phyloP scores from a whole-genome alignment of 2,888 invertebrate species.

The Mimumesa dahlbomi region DNA sequence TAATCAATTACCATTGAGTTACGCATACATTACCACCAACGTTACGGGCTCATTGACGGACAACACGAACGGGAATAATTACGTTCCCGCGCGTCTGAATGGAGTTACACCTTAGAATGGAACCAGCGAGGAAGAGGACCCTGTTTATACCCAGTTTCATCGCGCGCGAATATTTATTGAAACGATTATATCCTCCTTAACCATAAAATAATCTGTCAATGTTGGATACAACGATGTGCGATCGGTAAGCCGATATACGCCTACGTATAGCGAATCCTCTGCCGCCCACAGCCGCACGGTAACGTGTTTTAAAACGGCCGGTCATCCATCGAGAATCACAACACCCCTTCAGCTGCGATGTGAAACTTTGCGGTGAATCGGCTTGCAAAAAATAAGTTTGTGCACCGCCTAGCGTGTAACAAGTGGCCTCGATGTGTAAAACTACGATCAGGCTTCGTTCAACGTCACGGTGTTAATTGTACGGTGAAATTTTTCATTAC shows the following conservation, averaged over 20 bases:
- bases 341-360: not conserved
- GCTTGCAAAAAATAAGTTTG: too few species aligned
- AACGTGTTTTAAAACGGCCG: slow-evolving; percentile 16
- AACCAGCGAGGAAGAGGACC: slow-evolving; percentile 7
- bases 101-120: slow-evolving; percentile 1
- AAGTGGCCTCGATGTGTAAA: too few species aligned
- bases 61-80: slow-evolving; percentile 20
- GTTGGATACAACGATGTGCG: slow-evolving; percentile 29
- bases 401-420: too few species aligned
- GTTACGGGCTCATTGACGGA: slow-evolving; percentile 32
- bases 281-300: slow-evolving; percentile 31
- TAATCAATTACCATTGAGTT: slow-evolving; percentile 27
- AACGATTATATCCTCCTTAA: slow-evolving; percentile 39
- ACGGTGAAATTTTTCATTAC: too few species aligned
- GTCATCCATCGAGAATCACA: slow-evolving; percentile 18
- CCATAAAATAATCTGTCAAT: slow-evolving; percentile 47
- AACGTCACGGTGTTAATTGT: too few species aligned
- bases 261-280: slow-evolving; percentile 26
- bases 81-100: slow-evolving; percentile 11
- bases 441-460: too few species aligned
- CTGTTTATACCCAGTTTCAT: slow-evolving; percentile 37
- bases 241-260: slow-evolving; percentile 35
- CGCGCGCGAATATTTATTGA: slow-evolving; percentile 49
- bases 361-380: not conserved
- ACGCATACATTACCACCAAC: not conserved